Percentiles rank a stretch among this genome's conserved stretches.
Conservation (phyloP, 2,113 vertebrate species). For the Mirounga angustirostris region DNA sequence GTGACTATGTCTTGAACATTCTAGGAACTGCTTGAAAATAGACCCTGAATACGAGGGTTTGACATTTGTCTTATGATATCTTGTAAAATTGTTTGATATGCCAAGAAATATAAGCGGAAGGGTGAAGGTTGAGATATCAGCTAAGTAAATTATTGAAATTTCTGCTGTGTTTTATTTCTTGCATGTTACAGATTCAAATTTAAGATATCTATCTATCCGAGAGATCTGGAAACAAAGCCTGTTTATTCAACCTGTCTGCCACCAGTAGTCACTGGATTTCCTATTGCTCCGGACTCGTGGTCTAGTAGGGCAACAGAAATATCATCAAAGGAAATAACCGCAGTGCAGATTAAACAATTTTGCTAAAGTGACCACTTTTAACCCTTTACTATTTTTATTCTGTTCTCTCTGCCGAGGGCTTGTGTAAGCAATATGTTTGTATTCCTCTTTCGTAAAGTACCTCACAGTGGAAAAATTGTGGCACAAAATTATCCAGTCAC, state of each 20-base stretch:
- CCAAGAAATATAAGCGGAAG: not conserved
- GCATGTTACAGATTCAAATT: not conserved
- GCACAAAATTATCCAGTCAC: not conserved
- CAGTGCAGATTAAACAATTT: not conserved
- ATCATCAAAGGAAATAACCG: not conserved
- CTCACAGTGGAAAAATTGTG: not conserved
- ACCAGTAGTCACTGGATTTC: not conserved
- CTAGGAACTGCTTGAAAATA: conserved; percentile 12
- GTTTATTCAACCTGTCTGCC: not conserved
- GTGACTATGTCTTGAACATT: not conserved
- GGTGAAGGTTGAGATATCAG: not conserved
- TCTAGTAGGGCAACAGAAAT: not conserved
- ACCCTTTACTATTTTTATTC: not conserved
- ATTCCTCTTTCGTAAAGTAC: not conserved
- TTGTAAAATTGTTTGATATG: not conserved
- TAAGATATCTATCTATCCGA: not conserved
- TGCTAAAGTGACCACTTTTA: not conserved
- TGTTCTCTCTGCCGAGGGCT: not conserved
- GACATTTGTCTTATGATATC: not conserved
- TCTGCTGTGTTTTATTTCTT: not conserved
- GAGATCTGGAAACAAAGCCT: not conserved
- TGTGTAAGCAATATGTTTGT: not conserved
- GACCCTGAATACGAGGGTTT: not conserved
- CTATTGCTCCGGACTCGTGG: not conserved
- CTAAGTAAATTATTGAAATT: not conserved